phyloP scores from a whole-genome alignment of 2,888 invertebrate genomes.

The Syrphus vitripennis region DNA sequence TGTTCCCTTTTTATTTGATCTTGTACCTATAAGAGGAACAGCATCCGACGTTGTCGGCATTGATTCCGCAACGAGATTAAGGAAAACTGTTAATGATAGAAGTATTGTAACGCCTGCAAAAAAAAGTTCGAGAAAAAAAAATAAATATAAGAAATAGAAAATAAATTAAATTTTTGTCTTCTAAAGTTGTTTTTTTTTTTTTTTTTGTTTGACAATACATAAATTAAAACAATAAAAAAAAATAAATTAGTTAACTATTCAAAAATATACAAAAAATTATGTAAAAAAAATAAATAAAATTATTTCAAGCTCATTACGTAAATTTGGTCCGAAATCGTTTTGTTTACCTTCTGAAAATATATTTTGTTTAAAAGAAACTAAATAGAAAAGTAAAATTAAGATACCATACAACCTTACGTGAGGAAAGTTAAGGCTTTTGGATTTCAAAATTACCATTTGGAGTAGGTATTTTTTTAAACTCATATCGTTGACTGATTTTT shows the following conservation, averaged over 20 bases:
- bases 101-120: slow-evolving; percentile 96
- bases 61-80: slow-evolving; percentile 98
- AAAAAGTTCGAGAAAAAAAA: slow-evolving; percentile 75
- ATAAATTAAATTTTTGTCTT: slow-evolving; percentile 47
- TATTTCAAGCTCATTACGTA: slow-evolving; percentile 30
- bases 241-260: slow-evolving; percentile 17
- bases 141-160: slow-evolving; percentile 73
- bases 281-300: background rate
- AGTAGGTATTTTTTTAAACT: no score
- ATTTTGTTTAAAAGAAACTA: background rate
- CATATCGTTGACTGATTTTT: slow-evolving; percentile 1
- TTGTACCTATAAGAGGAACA: slow-evolving; percentile 77
- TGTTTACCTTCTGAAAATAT: slow-evolving; percentile 18
- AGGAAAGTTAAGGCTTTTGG: no score
- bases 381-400: background rate
- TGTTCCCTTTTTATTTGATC: slow-evolving; percentile 67
- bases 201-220: slow-evolving; percentile 1
- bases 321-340: slow-evolving; percentile 56
- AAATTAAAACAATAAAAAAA: slow-evolving; percentile 1
- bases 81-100: slow-evolving; percentile 98
- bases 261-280: background rate
- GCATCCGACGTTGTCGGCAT: slow-evolving; percentile 94
- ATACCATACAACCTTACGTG: background rate
- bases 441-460: no score
- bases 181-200: slow-evolving; percentile 17